These are phyloP conservation scores for Watersipora subatra DNA, from an alignment of 1,140 invertebrate genomes.

Conservation along the genomic window DNA sequence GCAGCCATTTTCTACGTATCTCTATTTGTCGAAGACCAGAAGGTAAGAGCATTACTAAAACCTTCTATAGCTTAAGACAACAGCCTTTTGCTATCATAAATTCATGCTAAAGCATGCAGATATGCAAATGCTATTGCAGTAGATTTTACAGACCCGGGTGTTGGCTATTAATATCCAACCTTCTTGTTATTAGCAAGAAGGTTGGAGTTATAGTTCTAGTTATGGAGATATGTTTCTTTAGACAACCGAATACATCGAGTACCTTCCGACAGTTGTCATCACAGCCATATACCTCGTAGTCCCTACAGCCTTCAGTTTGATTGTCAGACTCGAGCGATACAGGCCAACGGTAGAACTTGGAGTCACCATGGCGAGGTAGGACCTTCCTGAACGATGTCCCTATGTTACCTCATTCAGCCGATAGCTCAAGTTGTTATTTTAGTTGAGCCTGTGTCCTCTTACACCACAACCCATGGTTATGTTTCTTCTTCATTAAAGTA, in stretches of 20 bases:
- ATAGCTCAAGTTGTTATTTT: too few species aligned
- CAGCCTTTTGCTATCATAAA: neutral
- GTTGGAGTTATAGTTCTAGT: neutral
- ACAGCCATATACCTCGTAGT: constrained; percentile 58
- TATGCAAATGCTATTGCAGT: too few species aligned
- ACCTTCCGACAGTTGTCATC: constrained; percentile 60
- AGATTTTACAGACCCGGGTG: too few species aligned
- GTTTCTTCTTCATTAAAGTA: too few species aligned
- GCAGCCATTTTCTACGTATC: neutral
- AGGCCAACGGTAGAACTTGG: constrained; percentile 52
- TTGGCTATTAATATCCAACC: too few species aligned
- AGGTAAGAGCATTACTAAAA: neutral
- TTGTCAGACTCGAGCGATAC: constrained; percentile 61
- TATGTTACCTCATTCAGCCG: too few species aligned
- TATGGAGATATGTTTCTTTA: constrained; percentile 35
- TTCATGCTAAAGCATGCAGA: neutral
- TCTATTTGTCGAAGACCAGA: neutral
- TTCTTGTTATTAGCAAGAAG: too few species aligned
- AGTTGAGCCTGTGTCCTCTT: too few species aligned
- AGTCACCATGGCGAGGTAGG: constrained; percentile 49
- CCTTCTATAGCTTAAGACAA: neutral
- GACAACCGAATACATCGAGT: too few species aligned
- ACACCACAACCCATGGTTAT: too few species aligned
- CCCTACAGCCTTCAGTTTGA: constrained; percentile 41
- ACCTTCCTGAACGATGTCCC: neutral